phyloP scores from a whole-genome alignment of 2,113 vertebrate genomes.

The Rhegmatorhina hoffmannsi region DNA sequence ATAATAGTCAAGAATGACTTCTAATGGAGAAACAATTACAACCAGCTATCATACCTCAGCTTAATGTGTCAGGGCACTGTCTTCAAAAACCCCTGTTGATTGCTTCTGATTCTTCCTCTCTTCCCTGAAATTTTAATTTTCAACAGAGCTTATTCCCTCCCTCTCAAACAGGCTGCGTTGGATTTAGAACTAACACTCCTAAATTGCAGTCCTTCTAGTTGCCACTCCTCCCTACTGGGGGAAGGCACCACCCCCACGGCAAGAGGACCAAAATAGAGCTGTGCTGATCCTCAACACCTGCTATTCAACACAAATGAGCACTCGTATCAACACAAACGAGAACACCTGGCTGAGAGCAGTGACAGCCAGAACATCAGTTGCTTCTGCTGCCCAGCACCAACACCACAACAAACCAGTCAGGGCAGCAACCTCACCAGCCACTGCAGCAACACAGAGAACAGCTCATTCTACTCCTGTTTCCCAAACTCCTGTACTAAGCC shows the following conservation, averaged over 20 bases:
- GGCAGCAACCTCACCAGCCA: neutral
- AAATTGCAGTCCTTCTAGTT: rapidly evolving
- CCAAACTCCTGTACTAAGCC: neutral
- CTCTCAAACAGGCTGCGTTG: rapidly evolving
- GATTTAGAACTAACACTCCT: neutral
- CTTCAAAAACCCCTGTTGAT: neutral
- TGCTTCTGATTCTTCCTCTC: neutral
- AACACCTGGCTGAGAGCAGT: neutral
- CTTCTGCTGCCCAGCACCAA: neutral
- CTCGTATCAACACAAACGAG: neutral
- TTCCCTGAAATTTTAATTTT: neutral
- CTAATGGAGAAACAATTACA: neutral
- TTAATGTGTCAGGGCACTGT: neutral
- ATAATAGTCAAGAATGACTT: neutral
- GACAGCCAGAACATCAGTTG: neutral
- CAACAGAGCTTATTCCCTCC: neutral
- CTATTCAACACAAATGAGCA: neutral
- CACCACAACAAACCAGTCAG: neutral
- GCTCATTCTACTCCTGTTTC: neutral
- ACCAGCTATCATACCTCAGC: neutral
- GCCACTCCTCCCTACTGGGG: neutral
- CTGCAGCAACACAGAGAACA: neutral
- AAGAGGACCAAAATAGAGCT: neutral
- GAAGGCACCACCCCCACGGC: neutral
- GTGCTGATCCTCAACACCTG: neutral